phyloP scores from a whole-genome alignment of 1,140 invertebrate genomes.

The Conus ventricosus region DNA sequence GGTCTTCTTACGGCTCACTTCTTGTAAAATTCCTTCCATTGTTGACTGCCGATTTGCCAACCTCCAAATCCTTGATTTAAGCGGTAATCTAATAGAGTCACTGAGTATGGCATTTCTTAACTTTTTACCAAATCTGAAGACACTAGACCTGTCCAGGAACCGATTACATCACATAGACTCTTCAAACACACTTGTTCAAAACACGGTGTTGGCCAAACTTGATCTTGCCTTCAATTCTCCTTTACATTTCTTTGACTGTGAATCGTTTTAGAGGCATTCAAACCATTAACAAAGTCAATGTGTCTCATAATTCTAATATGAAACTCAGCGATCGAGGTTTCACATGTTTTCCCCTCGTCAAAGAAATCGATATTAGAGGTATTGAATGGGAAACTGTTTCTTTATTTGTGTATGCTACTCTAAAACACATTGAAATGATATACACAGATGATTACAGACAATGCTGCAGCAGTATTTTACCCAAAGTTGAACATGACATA shows the following conservation, averaged over 20 bases:
- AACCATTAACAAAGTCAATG: background rate
- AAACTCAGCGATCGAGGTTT: background rate
- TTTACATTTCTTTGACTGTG: background rate
- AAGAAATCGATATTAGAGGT: background rate
- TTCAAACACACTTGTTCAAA: background rate
- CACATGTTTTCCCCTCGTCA: background rate
- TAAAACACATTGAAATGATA: background rate
- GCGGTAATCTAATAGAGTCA: constrained; percentile 2
- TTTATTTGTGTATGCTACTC: background rate
- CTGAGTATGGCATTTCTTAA: background rate
- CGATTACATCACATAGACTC: background rate
- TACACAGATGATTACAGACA: constrained; percentile 19
- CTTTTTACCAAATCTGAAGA: background rate
- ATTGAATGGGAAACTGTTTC: constrained; percentile 28
- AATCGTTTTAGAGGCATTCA: constrained; percentile 15
- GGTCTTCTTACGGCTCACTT: background rate
- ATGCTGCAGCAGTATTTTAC: background rate
- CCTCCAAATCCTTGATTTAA: constrained; percentile 17
- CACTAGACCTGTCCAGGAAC: constrained; percentile 27
- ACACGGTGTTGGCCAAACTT: background rate
- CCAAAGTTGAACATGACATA: constrained; percentile 59
- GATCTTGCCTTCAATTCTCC: background rate
- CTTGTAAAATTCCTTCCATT: constrained; percentile 4
- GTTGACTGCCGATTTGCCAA: background rate
- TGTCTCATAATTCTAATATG: background rate